A percentile compares a stretch with the other conserved stretches of the same genome.
Evolutionary conservation across 2,113 vertebrate species (phyloP).

Genomic region (Cochlearius cochlearius): DNA sequence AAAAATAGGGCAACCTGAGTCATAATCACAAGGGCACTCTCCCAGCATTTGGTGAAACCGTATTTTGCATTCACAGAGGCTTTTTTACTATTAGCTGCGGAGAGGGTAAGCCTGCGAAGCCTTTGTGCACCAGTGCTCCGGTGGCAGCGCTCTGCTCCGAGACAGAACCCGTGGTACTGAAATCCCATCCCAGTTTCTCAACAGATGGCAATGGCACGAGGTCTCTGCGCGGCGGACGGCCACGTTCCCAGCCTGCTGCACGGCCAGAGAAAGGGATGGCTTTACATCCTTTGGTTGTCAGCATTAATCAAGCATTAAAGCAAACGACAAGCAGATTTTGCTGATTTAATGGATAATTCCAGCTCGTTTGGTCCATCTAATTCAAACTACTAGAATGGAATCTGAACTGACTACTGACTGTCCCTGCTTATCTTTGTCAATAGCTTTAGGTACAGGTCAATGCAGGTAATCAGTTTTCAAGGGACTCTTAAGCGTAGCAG

Average conservation of each 20-base stretch:
- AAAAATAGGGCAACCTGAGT: not conserved
- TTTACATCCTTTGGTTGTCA: not conserved
- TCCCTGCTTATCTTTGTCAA: slow-evolving; percentile 48
- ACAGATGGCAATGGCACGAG: not conserved
- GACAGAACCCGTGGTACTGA: fast-evolving
- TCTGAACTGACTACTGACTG: slow-evolving; percentile 48
- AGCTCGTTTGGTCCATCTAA: slow-evolving; percentile 50
- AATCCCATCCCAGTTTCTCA: not conserved
- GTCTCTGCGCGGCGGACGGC: not conserved
- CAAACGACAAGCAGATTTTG: slow-evolving; percentile 58
- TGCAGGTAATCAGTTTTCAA: slow-evolving; percentile 34
- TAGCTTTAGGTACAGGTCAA: slow-evolving; percentile 44
- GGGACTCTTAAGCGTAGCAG: not conserved
- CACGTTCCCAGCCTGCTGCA: not conserved
- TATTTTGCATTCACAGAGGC: not conserved
- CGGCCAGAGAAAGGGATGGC: not conserved
- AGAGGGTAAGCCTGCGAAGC: not conserved
- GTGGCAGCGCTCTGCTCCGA: not conserved
- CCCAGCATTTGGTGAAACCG: not conserved
- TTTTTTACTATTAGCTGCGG: not conserved
- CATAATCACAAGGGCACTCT: not conserved
- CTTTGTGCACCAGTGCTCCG: fast-evolving
- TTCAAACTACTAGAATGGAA: slow-evolving; percentile 26
- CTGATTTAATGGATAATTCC: slow-evolving; percentile 67
- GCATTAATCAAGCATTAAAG: slow-evolving; percentile 52